Percentiles rank a stretch among this genome's conserved stretches.
phyloP scores from a whole-genome alignment of 1,140 invertebrate genomes.

The Propsilocerus akamusi region DNA sequence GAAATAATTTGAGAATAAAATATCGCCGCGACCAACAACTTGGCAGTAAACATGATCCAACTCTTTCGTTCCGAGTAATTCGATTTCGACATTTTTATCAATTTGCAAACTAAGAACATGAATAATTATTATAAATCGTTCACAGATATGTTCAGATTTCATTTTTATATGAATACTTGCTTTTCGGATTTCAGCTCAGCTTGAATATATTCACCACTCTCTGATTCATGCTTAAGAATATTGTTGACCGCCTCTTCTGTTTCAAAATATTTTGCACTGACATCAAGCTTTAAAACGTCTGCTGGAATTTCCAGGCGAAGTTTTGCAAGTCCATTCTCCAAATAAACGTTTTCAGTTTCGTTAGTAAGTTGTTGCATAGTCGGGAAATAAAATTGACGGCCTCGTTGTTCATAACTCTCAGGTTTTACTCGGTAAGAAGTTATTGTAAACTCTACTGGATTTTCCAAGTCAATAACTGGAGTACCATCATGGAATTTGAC shows the following conservation, averaged over 20 bases:
- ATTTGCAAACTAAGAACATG: neutral
- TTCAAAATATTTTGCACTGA: conserved; percentile 38
- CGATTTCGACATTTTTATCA: neutral
- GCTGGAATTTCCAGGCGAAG: neutral
- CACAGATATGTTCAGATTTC: neutral
- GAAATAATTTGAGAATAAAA: neutral
- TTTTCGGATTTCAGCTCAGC: conserved; percentile 45
- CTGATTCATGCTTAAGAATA: conserved; percentile 49
- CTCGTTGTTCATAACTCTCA: conserved; percentile 37
- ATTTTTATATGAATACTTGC: conserved; percentile 11
- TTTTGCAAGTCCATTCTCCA: neutral
- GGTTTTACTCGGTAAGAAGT: conserved; percentile 23
- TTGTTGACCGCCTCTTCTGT: conserved; percentile 43
- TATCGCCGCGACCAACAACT: neutral
- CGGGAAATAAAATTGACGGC: conserved; percentile 41
- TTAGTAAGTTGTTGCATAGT: conserved; percentile 7
- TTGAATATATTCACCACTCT: conserved; percentile 56
- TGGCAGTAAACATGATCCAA: neutral
- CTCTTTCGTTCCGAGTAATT: neutral
- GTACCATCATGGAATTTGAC: neutral
- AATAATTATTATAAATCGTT: no score
- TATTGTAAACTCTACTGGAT: neutral
- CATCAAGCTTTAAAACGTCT: neutral
- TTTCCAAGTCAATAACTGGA: conserved; percentile 5
- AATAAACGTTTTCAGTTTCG: neutral